Evolutionary conservation across 2,113 vertebrate species (phyloP), one percentile per base, ranked within the genome.

Genomic region (Scolopax mira): DNA sequence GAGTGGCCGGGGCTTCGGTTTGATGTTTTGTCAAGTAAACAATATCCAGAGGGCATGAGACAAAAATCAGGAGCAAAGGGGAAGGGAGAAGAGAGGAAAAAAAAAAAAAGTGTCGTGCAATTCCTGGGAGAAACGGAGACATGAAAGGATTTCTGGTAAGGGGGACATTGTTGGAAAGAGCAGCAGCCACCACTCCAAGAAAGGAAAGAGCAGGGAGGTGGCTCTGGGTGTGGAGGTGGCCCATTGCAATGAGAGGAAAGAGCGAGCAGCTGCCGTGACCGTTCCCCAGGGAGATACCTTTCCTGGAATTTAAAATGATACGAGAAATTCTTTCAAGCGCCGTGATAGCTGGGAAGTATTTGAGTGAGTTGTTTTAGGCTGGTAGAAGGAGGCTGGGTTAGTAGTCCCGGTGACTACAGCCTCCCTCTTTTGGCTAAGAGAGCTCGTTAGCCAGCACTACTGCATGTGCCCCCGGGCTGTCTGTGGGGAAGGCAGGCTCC

Each of bases 271-370:
- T 71, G 74, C 83, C 91, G 27, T 83, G 49, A 66, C 83, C 64
- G 3, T 78, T 91, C 94, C 92, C 85, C 57, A 4, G 97, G 87
- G 96, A 97, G 89, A 94, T 81, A 95, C 96, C 96, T 97, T 98
- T 98, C 98, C 97, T 97, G 97, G 97, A 98, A 98, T 97, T 96
- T 97, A 94, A 97, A 96, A 95, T 49, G 72, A 82, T 91, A 95
- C n/a, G 73, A 89, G 61, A 69, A 90, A 48, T 24, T 77, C 78
- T 75, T 93, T 85, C 90, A 61, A 94, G 60, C 2, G 0, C 88
- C 3, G 7, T 58, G 57, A 90, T 33, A 90, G 89, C 90, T 89
- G 93, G 92, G 92, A 92, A 92, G 79, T 7, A 46, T 31, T 35
- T 35, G 42, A 93, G 82, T 2, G 28, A 55, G 75, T 51, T 71